Percentiles rank a stretch among this genome's conserved stretches.
Conservation (phyloP, 1,140 invertebrate genomes). For the Limonius californicus region DNA sequence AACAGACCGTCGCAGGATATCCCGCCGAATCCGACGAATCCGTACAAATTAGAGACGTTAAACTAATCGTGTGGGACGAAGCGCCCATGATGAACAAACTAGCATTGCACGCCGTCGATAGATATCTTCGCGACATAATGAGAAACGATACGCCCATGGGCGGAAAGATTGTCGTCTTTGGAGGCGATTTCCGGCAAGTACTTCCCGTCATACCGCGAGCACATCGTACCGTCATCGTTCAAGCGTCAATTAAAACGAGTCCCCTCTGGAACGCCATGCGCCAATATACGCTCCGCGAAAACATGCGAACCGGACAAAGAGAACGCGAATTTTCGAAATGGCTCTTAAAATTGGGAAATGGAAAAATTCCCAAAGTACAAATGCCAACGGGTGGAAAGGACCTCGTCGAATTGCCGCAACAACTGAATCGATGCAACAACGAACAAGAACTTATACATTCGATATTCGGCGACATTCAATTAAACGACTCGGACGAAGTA, state of each 20-base stretch:
- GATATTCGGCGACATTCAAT: neutral
- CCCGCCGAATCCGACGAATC: conserved; percentile 11
- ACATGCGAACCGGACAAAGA: neutral
- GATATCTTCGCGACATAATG: conserved; percentile 28
- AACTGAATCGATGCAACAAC: neutral
- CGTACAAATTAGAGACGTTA: conserved; percentile 20
- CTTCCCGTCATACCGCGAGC: conserved; percentile 27
- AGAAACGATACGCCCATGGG: conserved; percentile 30
- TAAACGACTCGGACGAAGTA: neutral
- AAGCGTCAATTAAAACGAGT: neutral
- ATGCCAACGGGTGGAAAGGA: neutral
- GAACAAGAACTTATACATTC: neutral
- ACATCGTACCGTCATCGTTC: neutral
- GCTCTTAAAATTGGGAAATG: neutral
- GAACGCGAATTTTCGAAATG: neutral
- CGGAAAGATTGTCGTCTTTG: conserved; percentile 36
- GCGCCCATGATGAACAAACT: conserved; percentile 35
- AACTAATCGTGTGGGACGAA: conserved; percentile 41
- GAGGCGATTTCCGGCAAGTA: conserved; percentile 34
- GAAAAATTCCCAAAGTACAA: neutral
- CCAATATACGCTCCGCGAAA: neutral
- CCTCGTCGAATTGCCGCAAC: neutral
- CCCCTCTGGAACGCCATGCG: neutral
- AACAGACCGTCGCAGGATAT: conserved; percentile 25
- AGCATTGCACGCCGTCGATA: conserved; percentile 30